Base-by-base conservation (phyloP, 2,113 vertebrate genomes). In the Phrynocephalus versicolor region DNA sequence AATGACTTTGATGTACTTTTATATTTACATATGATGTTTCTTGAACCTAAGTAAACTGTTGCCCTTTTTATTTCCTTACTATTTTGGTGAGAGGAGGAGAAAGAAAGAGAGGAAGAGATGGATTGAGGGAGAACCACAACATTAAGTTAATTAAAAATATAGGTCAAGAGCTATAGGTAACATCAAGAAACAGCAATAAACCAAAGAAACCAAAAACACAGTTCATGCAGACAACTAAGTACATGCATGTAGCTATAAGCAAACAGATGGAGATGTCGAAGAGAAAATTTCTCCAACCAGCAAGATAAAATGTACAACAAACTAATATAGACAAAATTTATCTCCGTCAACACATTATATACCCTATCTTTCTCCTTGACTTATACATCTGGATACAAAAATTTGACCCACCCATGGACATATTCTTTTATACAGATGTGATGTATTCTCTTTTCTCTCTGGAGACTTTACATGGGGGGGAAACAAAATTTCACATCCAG, bases 1-100 rank as follows among this genome's bases (percentile, higher is more conserved):
- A 89, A 88, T 89, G 82, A 89, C 87, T 91, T 87, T 93, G 89
- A 87, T 83, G 85, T 92, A 83, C 92, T 90, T 93, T 84, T 88
- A 64, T 82, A 84, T 91, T 92, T 94, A 88, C 69, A 90, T 65
- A 37, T 88, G 88, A 89, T 79, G 89, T 55, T 84, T 90, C 86
- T 74, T 84, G 81, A 87, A 91, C 78, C 77, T 90, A 69, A 4
- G 71, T 69, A 65, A 89, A 89, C 81, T 89, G 80, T 62, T 87
- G 81, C 35, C 82, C 51, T 87, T 85, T n/a, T 78, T 83, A 89
- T 69, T 39, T 90, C 87, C 83, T 23, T 79, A 79, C 80, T 79
- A 1, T 80, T 78, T 71, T 39, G 82, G 18, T 75, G 45, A 51
- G 45, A 51, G 45, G 10, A 10, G 10, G 45, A 51, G 45, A 51